Base-by-base conservation (phyloP, 2,113 vertebrate species). In the Dicrurus megarhynchus region DNA sequence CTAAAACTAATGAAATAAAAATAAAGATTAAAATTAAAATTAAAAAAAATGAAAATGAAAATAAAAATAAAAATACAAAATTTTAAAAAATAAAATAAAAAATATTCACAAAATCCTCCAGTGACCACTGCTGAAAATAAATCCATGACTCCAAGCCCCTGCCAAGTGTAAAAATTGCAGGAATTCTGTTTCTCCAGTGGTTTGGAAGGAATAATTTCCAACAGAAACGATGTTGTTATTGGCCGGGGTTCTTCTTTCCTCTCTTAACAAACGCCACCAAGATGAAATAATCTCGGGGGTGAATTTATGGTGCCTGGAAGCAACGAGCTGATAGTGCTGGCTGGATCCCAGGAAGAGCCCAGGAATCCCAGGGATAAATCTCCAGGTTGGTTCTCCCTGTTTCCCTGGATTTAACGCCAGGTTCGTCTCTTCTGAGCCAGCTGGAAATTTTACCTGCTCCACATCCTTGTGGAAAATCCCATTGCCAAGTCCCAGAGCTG, bases 241-340 rank as follows among this genome's bases (percentile, higher is more conserved):
- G 93, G 91, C 94, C 0, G 0, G 17, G 12, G 32, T 67, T 91
- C 85, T 63, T 63, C 42, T 93, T 94, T 91, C 73, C 93, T 85
- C 93, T 78, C 88, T 74, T 79, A 39, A 57, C 74, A 65, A 92
- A 81, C 57, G 47, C 60, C 86, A 64, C 42, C 8, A 8, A 88
- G 92, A 57, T 11, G 37, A 89, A 81, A 67, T 65, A n/a, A 87
- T 85, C 88, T 57, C 18, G 9, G 0, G 75, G 88, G 70, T 75
- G 90, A 95, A 96, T 96, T 94, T 91, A 85, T 89, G 65, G 74
- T 71, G 69, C 92, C 90, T 95, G 90, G 86, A 73, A 76, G 77
- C 4, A 1, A 44, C 6, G 44, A 24, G 71, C 91, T 77, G 65
- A 56, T 3, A 26, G 71, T 30, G 11, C 78, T 77, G 89, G 87